phyloP scores from a whole-genome alignment of 2,888 invertebrate genomes.

The Agrochola litura region DNA sequence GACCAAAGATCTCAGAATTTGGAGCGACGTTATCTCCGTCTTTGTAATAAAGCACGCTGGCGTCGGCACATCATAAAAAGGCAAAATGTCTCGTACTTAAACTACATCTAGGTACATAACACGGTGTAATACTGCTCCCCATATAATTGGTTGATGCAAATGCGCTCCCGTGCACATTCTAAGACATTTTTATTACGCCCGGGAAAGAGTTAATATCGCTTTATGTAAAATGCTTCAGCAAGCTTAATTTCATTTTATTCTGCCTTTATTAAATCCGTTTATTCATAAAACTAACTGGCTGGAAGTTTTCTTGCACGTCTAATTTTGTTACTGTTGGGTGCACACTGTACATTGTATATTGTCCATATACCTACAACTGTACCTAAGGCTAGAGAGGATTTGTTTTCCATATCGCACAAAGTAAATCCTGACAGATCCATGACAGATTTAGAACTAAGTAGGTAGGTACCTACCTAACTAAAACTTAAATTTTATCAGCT shows the following conservation, averaged over 20 bases:
- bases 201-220: slow-evolving; percentile 81
- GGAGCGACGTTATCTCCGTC: slow-evolving; percentile 63
- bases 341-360: slow-evolving; percentile 12
- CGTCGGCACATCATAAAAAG: slow-evolving; percentile 75
- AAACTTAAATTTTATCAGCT: not conserved
- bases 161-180: slow-evolving; percentile 75
- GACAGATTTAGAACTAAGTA: not conserved
- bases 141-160: slow-evolving; percentile 75
- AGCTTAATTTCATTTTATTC: slow-evolving; percentile 74
- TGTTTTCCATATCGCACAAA: too few relatives aligned
- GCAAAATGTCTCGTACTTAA: slow-evolving; percentile 72
- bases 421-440: too few relatives aligned
- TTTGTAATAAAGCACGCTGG: slow-evolving; percentile 73
- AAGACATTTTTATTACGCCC: slow-evolving; percentile 82
- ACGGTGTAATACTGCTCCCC: slow-evolving; percentile 40
- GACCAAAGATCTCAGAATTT: slow-evolving; percentile 54
- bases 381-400: not conserved
- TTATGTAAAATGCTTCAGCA: slow-evolving; percentile 77
- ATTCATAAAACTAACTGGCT: slow-evolving; percentile 64
- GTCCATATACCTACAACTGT: slow-evolving; percentile 7
- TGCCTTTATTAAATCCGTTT: slow-evolving; percentile 65
- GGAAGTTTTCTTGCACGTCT: slow-evolving; percentile 57
- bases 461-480: too few relatives aligned
- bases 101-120: slow-evolving; percentile 57
- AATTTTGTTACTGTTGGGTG: slow-evolving; percentile 50